These are phyloP conservation scores for Callosobruchus maculatus DNA, from an alignment of 2,888 invertebrate species.

Conservation along the genomic window DNA sequence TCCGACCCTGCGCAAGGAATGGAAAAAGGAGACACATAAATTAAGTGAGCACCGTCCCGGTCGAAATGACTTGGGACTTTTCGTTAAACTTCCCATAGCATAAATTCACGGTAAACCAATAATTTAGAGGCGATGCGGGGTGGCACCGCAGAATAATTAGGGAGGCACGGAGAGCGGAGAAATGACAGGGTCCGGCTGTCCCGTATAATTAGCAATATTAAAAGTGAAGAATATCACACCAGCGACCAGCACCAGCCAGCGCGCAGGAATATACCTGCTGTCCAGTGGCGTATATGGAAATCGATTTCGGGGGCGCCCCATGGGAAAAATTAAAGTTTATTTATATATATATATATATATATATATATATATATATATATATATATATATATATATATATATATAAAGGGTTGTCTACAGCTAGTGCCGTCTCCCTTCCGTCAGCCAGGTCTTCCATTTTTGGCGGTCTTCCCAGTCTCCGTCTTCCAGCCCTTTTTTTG, in stretches of 20 bases:
- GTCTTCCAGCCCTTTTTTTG: too few species aligned
- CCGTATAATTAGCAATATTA: constrained; percentile 32
- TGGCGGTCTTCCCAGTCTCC: too few species aligned
- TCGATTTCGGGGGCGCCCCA: too few species aligned
- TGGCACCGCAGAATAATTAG: constrained; percentile 1
- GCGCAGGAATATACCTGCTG: background rate
- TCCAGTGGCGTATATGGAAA: too few species aligned
- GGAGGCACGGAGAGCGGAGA: constrained; percentile 8
- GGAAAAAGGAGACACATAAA: background rate
- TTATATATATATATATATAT: too few species aligned
- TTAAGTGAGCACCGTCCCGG: background rate
- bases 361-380: too few species aligned
- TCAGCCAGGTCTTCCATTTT: too few species aligned
- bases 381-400: too few species aligned
- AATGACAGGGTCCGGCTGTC: constrained; percentile 29
- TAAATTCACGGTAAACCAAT: background rate
- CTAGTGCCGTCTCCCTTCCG: too few species aligned
- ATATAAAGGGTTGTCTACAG: too few species aligned
- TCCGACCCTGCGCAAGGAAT: background rate
- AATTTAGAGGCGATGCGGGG: background rate
- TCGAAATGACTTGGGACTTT: background rate
- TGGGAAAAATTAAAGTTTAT: too few species aligned
- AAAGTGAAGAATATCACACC: constrained; percentile 34
- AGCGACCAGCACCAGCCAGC: too few species aligned
- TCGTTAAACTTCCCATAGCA: background rate